These are phyloP conservation scores for Balaeniceps rex DNA, from an alignment of 2,113 vertebrate genomes.

Conservation along the genomic window DNA sequence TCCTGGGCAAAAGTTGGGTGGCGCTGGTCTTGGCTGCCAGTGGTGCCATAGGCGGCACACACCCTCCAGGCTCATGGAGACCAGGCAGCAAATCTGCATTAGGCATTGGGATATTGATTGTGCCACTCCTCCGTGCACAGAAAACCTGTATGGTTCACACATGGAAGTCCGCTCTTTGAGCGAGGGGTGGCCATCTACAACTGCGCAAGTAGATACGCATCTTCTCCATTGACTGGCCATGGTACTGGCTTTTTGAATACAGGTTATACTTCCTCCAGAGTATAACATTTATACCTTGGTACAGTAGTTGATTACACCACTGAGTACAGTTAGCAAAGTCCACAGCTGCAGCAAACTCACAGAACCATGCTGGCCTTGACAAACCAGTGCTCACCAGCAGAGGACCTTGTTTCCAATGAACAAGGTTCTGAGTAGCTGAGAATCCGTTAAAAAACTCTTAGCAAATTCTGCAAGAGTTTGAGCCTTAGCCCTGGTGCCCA, in stretches of 20 bases:
- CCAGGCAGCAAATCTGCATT: background rate
- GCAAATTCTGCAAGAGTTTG: background rate
- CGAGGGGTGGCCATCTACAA: too few relatives aligned
- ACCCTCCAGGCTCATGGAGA: background rate
- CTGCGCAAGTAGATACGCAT: background rate
- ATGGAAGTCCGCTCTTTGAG: background rate
- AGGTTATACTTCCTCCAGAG: background rate
- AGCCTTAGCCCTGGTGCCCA: background rate
- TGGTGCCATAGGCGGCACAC: background rate
- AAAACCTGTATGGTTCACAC: background rate
- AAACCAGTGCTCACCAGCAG: background rate
- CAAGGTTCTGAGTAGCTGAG: background rate
- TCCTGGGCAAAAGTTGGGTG: background rate
- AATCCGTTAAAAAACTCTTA: background rate
- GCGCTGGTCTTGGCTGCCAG: background rate
- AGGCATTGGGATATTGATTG: background rate
- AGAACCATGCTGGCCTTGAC: background rate
- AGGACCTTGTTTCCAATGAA: background rate
- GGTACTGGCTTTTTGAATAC: background rate
- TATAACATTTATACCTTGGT: background rate
- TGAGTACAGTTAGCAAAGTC: background rate
- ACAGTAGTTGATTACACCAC: background rate
- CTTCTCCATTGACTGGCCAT: background rate
- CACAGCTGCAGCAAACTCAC: background rate
- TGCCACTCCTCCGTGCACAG: background rate